Percentiles rank a stretch among this genome's conserved stretches.
Conservation (phyloP, 1,140 invertebrate genomes). For the Eupeodes corollae region DNA sequence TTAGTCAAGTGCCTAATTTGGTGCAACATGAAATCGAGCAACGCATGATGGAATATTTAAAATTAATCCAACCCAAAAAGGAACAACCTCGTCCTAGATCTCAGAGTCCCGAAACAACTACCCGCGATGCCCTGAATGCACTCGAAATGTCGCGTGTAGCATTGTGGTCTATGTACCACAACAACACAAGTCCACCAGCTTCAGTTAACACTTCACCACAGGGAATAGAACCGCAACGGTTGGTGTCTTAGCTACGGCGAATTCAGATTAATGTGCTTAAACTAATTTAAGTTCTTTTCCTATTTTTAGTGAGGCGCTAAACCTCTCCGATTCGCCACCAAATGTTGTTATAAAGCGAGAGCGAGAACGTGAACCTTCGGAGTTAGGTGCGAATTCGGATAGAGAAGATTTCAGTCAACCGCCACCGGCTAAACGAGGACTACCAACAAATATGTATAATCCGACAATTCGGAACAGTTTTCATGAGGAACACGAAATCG, state of each 20-base stretch:
- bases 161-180: conserved; percentile 72
- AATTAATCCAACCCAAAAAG: conserved; percentile 49
- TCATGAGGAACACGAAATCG: too few species aligned
- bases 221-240: conserved; percentile 44
- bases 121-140: conserved; percentile 49
- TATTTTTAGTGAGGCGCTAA: conserved; percentile 45
- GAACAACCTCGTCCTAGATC: conserved; percentile 38
- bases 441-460: conserved; percentile 27
- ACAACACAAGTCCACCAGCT: conserved; percentile 40
- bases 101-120: conserved; percentile 43
- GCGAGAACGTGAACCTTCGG: conserved; percentile 41
- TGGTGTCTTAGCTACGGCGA: conserved; percentile 10
- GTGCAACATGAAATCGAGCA: conserved; percentile 57
- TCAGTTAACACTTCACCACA: conserved; percentile 12
- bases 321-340: conserved; percentile 48
- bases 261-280: too few species aligned
- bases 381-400: conserved; percentile 17
- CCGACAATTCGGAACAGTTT: conserved; percentile 25
- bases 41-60: conserved; percentile 67
- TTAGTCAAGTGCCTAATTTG: conserved; percentile 42
- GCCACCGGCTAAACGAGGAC: conserved; percentile 47
- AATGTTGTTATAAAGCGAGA: conserved; percentile 49
- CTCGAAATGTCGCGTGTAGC: conserved; percentile 64
- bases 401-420: conserved; percentile 33
- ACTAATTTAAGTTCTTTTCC: not conserved